Evolutionary conservation across 1,140 invertebrate genomes (phyloP).

Genomic region (Penaeus chinensis): DNA sequence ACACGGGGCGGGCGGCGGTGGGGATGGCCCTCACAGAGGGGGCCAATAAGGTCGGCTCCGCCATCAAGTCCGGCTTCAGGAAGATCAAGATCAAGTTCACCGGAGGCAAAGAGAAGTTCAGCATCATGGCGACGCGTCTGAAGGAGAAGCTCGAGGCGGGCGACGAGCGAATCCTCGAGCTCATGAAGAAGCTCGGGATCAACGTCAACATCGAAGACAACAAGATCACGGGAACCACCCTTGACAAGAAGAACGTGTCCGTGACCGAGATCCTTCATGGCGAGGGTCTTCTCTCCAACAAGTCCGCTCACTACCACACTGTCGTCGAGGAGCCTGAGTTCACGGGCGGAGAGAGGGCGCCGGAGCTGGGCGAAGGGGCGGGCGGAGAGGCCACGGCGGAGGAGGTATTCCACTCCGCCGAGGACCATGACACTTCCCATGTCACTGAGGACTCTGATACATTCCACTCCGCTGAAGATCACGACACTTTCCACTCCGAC

Average conservation of each 20-base stretch:
- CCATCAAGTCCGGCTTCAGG: slow-evolving; percentile 33
- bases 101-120: slow-evolving; percentile 43
- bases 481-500: slow-evolving; percentile 1
- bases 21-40: not conserved
- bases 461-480: slow-evolving; percentile 11
- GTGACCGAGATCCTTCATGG: slow-evolving; percentile 27
- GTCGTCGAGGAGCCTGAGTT: not conserved
- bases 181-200: slow-evolving; percentile 43
- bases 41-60: not conserved
- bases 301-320: slow-evolving; percentile 6
- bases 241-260: not conserved
- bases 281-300: slow-evolving; percentile 38
- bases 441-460: not conserved
- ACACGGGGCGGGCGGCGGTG: not conserved
- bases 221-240: slow-evolving; percentile 9
- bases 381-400: not conserved
- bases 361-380: not conserved
- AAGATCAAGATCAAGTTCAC: slow-evolving; percentile 36
- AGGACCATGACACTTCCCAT: not conserved
- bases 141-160: slow-evolving; percentile 48
- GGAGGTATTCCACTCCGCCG: slow-evolving; percentile 10
- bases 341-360: not conserved
- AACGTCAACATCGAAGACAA: slow-evolving; percentile 1
- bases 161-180: slow-evolving; percentile 28
- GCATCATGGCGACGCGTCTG: slow-evolving; percentile 32